phyloP scores from a whole-genome alignment of 1,140 invertebrate species.

The Tyrophagus putrescentiae region DNA sequence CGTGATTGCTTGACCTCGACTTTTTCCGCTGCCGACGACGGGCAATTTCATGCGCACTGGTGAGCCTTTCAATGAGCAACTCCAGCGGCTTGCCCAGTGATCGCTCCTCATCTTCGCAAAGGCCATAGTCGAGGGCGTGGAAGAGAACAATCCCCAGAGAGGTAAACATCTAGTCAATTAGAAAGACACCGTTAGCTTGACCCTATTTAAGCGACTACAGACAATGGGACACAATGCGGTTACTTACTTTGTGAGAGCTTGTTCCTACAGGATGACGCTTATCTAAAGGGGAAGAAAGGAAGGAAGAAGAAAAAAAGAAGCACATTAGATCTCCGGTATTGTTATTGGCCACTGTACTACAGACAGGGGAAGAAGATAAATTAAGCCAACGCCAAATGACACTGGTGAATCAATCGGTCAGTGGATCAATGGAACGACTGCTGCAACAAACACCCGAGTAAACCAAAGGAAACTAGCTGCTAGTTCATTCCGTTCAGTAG shows the following conservation, averaged over 20 bases:
- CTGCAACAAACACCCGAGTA: too few species aligned
- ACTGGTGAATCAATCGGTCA: background rate
- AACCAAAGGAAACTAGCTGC: too few species aligned
- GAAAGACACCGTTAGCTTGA: too few species aligned
- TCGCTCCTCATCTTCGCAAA: constrained; percentile 64
- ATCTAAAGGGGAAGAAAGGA: background rate
- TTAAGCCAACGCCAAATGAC: too few species aligned
- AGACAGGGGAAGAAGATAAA: too few species aligned
- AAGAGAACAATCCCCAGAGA: constrained; percentile 66
- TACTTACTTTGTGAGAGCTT: background rate
- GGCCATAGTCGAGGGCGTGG: constrained; percentile 68
- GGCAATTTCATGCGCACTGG: constrained; percentile 15
- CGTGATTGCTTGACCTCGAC: background rate
- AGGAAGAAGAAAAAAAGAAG: background rate
- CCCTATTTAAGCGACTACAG: background rate
- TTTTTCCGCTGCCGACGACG: background rate
- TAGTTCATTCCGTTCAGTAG: too few species aligned
- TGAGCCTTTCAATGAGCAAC: constrained; percentile 46
- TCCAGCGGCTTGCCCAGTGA: constrained; percentile 67
- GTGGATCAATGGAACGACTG: too few species aligned
- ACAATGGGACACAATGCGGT: background rate
- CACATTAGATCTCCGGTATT: too few species aligned
- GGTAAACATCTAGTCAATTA: constrained; percentile 64
- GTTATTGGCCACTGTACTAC: too few species aligned
- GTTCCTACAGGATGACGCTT: background rate